These are phyloP conservation scores for Antheraea assamensis DNA, from an alignment of 2,888 invertebrate genomes.

Conservation along the genomic window DNA sequence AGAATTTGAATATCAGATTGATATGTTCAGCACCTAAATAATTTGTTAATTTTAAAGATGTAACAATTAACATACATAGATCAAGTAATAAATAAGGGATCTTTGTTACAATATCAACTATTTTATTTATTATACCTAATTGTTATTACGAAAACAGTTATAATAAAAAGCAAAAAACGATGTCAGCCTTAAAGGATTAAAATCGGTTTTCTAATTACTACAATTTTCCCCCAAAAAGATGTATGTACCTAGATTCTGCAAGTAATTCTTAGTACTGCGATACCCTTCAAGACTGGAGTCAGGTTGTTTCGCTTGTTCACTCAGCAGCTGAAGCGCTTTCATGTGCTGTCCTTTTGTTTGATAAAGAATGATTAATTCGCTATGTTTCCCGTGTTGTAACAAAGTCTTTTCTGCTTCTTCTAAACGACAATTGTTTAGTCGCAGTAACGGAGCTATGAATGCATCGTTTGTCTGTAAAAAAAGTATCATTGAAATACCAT, in stretches of 20 bases:
- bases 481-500: not conserved
- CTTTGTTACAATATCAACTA: too few relatives aligned
- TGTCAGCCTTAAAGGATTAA: too few relatives aligned
- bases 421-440: conserved; percentile 95
- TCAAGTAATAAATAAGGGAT: too few relatives aligned
- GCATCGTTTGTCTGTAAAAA: conserved; percentile 95
- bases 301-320: conserved; percentile 87
- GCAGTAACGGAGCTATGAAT: conserved; percentile 93
- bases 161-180: too few relatives aligned
- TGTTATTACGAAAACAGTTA: not conserved
- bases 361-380: conserved; percentile 97
- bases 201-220: too few relatives aligned
- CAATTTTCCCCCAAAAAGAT: not conserved
- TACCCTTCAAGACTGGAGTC: conserved; percentile 91
- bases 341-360: conserved; percentile 96
- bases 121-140: too few relatives aligned
- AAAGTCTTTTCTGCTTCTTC: conserved; percentile 96
- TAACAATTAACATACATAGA: too few relatives aligned
- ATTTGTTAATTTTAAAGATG: not conserved
- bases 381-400: conserved; percentile 92
- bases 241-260: conserved; percentile 90
- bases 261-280: conserved; percentile 93
- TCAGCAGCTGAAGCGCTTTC: conserved; percentile 93
- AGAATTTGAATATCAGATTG: conserved; percentile 95
- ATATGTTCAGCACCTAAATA: conserved; percentile 87